Percentiles rank a stretch among this genome's conserved stretches.
phyloP scores from a whole-genome alignment of 2,797 vertebrate species.

The Myotis myotis region DNA sequence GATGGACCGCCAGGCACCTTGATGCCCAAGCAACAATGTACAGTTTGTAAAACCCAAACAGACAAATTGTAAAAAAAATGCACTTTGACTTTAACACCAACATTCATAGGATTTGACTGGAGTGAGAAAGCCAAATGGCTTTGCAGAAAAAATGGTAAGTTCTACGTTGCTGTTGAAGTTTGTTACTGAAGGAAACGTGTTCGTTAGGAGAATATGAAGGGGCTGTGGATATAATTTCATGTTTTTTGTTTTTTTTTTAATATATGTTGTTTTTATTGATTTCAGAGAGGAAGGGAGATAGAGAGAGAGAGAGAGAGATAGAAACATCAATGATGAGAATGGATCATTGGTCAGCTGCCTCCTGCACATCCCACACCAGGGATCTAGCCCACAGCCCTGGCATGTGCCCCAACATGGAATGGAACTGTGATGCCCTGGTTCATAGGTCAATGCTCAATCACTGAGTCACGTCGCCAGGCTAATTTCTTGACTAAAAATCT shows the following conservation, averaged over 20 bases:
- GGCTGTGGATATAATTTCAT: neutral
- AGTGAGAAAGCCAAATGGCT: neutral
- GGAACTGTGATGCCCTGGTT: too few species aligned
- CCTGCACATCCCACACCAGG: too few species aligned
- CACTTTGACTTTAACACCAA: conserved; percentile 63
- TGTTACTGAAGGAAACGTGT: neutral
- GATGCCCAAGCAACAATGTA: conserved; percentile 75
- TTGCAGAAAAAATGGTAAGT: neutral
- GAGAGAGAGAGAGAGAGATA: too few species aligned
- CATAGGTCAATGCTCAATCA: too few species aligned
- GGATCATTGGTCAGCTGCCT: too few species aligned
- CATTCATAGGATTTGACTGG: neutral
- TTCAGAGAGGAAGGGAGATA: too few species aligned
- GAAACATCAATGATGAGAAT: too few species aligned
- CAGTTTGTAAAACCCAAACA: conserved; percentile 70
- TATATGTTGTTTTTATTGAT: too few species aligned
- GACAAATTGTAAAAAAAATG: conserved; percentile 75
- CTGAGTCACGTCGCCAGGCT: too few species aligned
- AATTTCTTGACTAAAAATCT: neutral
- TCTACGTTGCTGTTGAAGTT: neutral
- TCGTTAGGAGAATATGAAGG: neutral
- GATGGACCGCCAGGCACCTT: conserved; percentile 71
- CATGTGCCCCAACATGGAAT: too few species aligned
- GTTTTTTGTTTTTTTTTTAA: too few species aligned
- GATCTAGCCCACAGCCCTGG: too few species aligned